Evolutionary conservation across 2,113 vertebrate genomes (phyloP), one percentile per base, ranked within the genome.

Genomic region (Hippocampus comes): DNA sequence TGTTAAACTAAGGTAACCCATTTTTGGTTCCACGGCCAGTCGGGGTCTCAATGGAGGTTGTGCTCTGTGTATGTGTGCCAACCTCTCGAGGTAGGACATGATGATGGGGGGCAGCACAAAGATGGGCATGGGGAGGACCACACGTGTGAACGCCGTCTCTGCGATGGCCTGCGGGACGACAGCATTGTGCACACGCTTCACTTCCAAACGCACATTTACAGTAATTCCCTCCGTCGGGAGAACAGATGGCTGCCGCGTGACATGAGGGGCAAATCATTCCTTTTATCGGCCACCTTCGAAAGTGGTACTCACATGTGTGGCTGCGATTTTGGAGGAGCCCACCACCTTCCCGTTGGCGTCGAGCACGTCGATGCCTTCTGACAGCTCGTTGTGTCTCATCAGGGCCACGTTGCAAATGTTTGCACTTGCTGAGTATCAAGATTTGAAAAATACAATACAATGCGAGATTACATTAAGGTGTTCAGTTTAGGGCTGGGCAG

Each of bases 11-110:
- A 8, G 21, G 8, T 55, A 55, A 55, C 53, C 21, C 6, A 60
- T 30, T 21, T 38, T 30, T 30, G 48, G 48, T 49, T 49, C 48
- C 48, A 5, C 48, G 17, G 25, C 27, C 17, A 15, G 5, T 34
- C 30, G 30, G 30, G 25, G 25, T 27, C 12, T 8, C 25, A 46
- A 15, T 65, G 8, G 5, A 41, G 30, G 7, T 10, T 18, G 21
- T 15, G 38, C 17, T 11, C 30, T 14, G 43, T 20, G 18, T 9
- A 42, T 67, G 8, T 56, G 14, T 56, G 78, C 94, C 88, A 89
- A 99, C 97, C 96, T 98, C 90, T 99, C 96, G 74, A 99, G 91
- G 90, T 97, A 90, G 85, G 97, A 96, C 96, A 99, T 98, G 88
- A 98, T 93, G 85, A 98, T 93, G 17, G 97, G 96, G 80, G 97